Conservation (phyloP, 2,888 invertebrate species). For the Panzeria rudis region DNA sequence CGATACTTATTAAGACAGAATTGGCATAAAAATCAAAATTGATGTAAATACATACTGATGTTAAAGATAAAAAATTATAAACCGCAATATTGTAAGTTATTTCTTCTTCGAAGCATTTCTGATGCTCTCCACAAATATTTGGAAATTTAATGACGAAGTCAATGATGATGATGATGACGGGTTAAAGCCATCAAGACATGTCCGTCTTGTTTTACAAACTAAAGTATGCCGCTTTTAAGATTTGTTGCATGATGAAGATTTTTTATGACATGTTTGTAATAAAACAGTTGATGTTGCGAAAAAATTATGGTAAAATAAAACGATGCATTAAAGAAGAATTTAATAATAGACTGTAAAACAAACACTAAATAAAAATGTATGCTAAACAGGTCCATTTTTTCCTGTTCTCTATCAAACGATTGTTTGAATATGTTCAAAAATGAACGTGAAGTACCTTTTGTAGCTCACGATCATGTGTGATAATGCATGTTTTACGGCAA, state of each 20-base stretch:
- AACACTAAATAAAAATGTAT: constrained; percentile 30
- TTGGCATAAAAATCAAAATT: constrained; percentile 62
- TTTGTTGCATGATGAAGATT: constrained; percentile 61
- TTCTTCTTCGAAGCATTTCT: background rate
- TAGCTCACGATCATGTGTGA: too few species aligned
- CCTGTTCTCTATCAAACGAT: too few species aligned
- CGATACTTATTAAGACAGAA: constrained; percentile 41
- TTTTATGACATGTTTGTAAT: constrained; percentile 69
- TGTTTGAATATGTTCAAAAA: background rate
- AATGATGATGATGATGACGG: constrained; percentile 38
- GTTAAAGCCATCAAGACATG: constrained; percentile 41
- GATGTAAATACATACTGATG: constrained; percentile 61
- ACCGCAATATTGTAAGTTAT: constrained; percentile 50
- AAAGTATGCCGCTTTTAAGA: constrained; percentile 57
- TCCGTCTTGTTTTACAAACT: constrained; percentile 68
- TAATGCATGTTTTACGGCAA: too few species aligned
- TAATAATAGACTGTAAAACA: constrained; percentile 23
- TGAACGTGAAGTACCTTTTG: too few species aligned
- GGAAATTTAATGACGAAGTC: constrained; percentile 48
- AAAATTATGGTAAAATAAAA: constrained; percentile 11
- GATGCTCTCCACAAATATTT: constrained; percentile 13
- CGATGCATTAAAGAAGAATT: constrained; percentile 33
- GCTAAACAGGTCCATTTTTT: constrained; percentile 33
- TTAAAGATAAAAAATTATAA: constrained; percentile 64
- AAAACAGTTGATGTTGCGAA: constrained; percentile 52